These are phyloP conservation scores for Papilio elwesi DNA, from an alignment of 2,888 invertebrate species.

Conservation along the genomic window DNA sequence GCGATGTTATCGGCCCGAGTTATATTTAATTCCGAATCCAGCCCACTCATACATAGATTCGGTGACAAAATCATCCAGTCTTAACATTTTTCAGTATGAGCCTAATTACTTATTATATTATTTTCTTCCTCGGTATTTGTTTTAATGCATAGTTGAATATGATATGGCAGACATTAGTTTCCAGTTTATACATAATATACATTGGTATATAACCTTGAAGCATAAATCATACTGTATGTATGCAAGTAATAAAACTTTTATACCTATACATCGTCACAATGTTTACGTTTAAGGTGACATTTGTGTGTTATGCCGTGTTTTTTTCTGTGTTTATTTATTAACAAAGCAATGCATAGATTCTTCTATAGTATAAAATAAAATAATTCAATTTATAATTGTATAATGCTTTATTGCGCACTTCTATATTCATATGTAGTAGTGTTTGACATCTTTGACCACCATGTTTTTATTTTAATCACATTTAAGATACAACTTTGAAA, in stretches of 20 bases:
- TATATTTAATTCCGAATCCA: slow-evolving; percentile 16
- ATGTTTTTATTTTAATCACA: no score
- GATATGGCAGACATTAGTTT: neutral
- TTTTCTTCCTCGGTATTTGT: slow-evolving; percentile 37
- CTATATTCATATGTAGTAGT: neutral
- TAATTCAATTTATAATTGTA: no score
- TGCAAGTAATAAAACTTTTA: slow-evolving; percentile 12
- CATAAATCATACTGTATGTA: slow-evolving; percentile 29
- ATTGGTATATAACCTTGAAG: slow-evolving; percentile 29
- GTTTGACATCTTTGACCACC: no score
- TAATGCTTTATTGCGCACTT: neutral
- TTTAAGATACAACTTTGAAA: no score
- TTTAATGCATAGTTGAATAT: neutral
- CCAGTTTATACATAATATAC: neutral
- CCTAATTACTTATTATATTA: neutral
- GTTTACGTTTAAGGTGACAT: slow-evolving; percentile 8
- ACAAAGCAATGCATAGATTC: neutral
- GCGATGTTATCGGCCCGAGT: slow-evolving; percentile 43
- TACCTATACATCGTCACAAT: slow-evolving; percentile 26
- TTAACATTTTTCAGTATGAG: neutral
- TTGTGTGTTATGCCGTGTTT: slow-evolving; percentile 16
- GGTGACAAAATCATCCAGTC: slow-evolving; percentile 4
- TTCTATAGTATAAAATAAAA: neutral
- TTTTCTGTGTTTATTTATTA: slow-evolving; percentile 26
- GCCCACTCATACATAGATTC: slow-evolving; percentile 15